Evolutionary conservation across 2,113 vertebrate genomes (phyloP).

Genomic region (Sylvia atricapilla): DNA sequence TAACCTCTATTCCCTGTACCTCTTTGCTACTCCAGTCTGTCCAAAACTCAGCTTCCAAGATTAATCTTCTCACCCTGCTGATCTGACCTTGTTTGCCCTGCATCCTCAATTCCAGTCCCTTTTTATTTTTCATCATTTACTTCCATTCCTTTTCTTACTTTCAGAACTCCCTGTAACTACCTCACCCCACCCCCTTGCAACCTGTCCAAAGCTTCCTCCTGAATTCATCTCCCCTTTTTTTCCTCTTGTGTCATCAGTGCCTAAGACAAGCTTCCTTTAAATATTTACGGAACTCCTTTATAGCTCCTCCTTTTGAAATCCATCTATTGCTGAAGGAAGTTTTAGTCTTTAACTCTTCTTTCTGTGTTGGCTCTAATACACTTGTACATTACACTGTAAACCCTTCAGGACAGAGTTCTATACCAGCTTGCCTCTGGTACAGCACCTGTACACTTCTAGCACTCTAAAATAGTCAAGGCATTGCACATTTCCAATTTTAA

Average conservation of each 20-base stretch:
- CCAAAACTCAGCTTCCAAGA: slow-evolving; percentile 23
- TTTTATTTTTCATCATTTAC: not conserved
- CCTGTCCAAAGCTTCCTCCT: not conserved
- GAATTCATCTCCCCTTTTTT: not conserved
- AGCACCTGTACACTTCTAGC: not conserved
- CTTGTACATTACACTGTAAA: not conserved
- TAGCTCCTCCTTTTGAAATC: not conserved
- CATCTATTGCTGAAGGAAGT: not conserved
- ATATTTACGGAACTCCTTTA: not conserved
- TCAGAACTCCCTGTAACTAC: not conserved
- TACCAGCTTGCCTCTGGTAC: not conserved
- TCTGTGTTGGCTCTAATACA: not conserved
- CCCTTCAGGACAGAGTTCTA: slow-evolving; percentile 20
- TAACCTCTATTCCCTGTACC: slow-evolving; percentile 56
- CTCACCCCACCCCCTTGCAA: not conserved
- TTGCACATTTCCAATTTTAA: not conserved
- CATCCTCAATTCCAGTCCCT: not conserved
- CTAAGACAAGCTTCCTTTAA: not conserved
- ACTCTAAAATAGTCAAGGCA: not conserved
- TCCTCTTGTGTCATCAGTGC: not conserved
- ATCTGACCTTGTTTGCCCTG: not conserved
- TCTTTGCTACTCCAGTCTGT: slow-evolving; percentile 11
- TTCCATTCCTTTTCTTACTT: slow-evolving; percentile 18
- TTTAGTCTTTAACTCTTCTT: not conserved
- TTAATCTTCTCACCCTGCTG: slow-evolving; percentile 13